Conservation (phyloP, 2,888 invertebrate genomes). For the Agrochola macilenta region DNA sequence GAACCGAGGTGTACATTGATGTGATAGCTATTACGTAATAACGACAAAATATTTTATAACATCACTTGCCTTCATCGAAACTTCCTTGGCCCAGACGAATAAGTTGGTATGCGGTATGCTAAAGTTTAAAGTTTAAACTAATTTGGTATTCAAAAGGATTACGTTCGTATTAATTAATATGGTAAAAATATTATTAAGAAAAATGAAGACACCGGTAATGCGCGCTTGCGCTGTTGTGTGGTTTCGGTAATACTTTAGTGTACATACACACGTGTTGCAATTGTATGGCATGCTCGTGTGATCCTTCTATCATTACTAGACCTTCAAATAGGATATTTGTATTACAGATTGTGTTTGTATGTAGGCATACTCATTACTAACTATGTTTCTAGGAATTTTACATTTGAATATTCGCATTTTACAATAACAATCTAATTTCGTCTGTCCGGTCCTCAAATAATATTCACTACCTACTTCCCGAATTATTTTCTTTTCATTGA, state of each 20-base stretch:
- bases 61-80: conserved; percentile 31
- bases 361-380: neutral
- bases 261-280: conserved; percentile 38
- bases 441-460: neutral
- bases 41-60: conserved; percentile 30
- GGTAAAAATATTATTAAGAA: too few relatives aligned
- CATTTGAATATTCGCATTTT: conserved; percentile 8
- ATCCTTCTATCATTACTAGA: too few relatives aligned
- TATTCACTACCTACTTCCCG: neutral
- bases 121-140: conserved; percentile 66
- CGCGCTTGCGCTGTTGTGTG: conserved; percentile 22
- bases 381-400: conserved; percentile 11
- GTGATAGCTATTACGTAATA: conserved; percentile 20
- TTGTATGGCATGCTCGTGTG: conserved; percentile 32
- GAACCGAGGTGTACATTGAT: neutral
- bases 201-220: conserved; percentile 18
- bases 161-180: conserved; percentile 39
- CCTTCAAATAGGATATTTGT: conserved; percentile 51
- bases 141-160: conserved; percentile 59
- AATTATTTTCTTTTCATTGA: neutral
- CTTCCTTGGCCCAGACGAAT: conserved; percentile 32
- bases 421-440: neutral
- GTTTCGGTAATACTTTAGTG: conserved; percentile 39
- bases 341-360: conserved; percentile 46
- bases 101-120: conserved; percentile 31